Evolutionary conservation across 2,113 vertebrate species (phyloP).

Genomic region (Haplochromis vanheusdeni): DNA sequence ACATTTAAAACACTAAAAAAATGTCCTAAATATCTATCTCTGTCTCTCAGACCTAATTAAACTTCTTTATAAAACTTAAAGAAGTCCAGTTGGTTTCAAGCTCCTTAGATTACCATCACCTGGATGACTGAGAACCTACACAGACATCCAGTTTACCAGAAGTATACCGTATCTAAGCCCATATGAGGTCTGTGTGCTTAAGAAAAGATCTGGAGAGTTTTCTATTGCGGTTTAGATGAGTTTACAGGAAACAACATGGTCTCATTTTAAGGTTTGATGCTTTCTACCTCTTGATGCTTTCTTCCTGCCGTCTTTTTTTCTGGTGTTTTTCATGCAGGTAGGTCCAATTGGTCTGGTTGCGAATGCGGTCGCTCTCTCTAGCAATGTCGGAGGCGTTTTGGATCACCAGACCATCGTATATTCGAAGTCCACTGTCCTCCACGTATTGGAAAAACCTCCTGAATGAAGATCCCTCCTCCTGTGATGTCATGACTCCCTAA

Average conservation of each 20-base stretch:
- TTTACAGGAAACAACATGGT: not conserved
- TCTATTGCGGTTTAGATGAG: not conserved
- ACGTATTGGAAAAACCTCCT: slow-evolving; percentile 88
- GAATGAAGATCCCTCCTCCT: slow-evolving; percentile 71
- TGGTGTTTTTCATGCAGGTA: slow-evolving; percentile 93
- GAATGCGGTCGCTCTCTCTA: slow-evolving; percentile 90
- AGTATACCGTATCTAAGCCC: not conserved
- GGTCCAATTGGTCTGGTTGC: slow-evolving; percentile 88
- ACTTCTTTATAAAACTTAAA: not conserved
- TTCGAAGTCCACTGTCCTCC: slow-evolving; percentile 90
- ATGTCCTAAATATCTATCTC: not conserved
- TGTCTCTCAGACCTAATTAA: not conserved
- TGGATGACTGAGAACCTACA: not conserved
- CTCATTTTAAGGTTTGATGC: not conserved
- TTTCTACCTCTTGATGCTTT: slow-evolving; percentile 87
- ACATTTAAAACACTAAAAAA: not conserved
- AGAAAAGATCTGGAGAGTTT: not conserved
- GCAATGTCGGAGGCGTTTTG: slow-evolving; percentile 98
- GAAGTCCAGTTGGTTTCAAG: not conserved
- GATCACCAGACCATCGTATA: slow-evolving; percentile 93
- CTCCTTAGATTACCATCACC: not conserved
- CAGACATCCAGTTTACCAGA: not conserved
- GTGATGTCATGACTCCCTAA: slow-evolving; percentile 25
- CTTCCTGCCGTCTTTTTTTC: slow-evolving; percentile 90
- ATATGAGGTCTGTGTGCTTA: not conserved